Evolutionary conservation across 92 coral and sea anemone species (phyloP), one percentile per base, ranked within the genome.

Genomic region (Parazoanthus atlanticus): DNA sequence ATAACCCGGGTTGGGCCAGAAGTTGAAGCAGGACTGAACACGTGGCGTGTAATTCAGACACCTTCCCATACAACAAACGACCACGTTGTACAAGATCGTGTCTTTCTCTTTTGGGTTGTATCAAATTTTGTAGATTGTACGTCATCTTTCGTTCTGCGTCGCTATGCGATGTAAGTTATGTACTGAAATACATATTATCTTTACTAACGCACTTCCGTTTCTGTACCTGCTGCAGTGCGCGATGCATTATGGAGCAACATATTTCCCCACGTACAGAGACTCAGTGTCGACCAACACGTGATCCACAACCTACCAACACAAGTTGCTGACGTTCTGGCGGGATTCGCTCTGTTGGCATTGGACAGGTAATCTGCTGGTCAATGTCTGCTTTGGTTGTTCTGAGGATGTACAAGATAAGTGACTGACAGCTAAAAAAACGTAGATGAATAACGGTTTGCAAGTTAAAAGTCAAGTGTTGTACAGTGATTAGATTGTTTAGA

Each of bases 321-420:
- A 80, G 87, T 95, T 49, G 96, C 98, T 19, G 98, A 94, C 88
- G 94, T 97, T 1, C 84, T 94, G 46, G 98, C 94, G n/a, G 94
- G 92, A 4, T 97, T 97, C 69, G 89, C 96, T 4, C 89, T 95
- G 54, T 88, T 93, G 1, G 88, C 98, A 6, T 73, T 95, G 29
- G 89, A 90, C 73, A 89, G 96, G 99, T 96, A 78, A 87, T 75
- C 73, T 23, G 12, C 17, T 12, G 8, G 25, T 40, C 10, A 29
- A 9, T 12, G 13, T 70, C 32, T 47, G 67, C 34, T 21, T 49
- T 15, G n/a, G 41, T 40, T 74, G 26, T 33, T 29, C 76, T 71
- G 17, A 8, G 23, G n/a, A 32, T 71, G 17, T 30, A 19, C 36
- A 71, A 10, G 38, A 71, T 12, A 71, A 29, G 76, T 71, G 40